Evolutionary conservation across 2,797 vertebrate species (phyloP).

Genomic region (Xiphorhynchus erythropygius): DNA sequence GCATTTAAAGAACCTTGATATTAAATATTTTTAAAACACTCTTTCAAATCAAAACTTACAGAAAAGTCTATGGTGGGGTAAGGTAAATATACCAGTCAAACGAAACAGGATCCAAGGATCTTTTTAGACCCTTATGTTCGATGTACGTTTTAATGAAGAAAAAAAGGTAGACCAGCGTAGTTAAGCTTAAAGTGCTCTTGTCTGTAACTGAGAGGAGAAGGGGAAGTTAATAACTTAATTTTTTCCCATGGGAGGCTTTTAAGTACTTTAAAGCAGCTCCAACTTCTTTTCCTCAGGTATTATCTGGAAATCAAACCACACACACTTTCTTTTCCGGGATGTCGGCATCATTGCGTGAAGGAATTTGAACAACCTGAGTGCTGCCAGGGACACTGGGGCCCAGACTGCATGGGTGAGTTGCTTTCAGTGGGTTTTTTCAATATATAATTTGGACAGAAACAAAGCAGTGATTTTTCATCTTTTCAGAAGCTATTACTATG

Average conservation of each 20-base stretch:
- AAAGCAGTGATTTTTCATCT: background rate
- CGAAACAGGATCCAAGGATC: background rate
- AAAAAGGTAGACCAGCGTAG: background rate
- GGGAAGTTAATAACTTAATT: background rate
- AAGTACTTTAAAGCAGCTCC: background rate
- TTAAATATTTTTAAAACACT: background rate
- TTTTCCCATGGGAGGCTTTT: background rate
- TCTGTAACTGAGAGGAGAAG: background rate
- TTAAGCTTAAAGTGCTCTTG: background rate
- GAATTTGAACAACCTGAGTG: conserved; percentile 78
- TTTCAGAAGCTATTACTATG: background rate
- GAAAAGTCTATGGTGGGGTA: background rate
- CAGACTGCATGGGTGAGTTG: conserved; percentile 86
- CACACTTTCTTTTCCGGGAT: conserved; percentile 76
- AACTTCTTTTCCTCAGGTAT: conserved; percentile 71
- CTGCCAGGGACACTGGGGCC: conserved; percentile 90
- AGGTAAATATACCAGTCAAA: background rate
- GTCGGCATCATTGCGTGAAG: conserved; percentile 82
- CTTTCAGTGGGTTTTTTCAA: background rate
- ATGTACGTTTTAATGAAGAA: background rate
- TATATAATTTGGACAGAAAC: background rate
- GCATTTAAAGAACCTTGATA: background rate
- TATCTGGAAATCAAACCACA: conserved; percentile 26
- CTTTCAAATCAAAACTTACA: background rate
- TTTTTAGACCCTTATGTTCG: background rate